phyloP scores from a whole-genome alignment of 2,888 invertebrate genomes.

The Lasioglossum morio region DNA sequence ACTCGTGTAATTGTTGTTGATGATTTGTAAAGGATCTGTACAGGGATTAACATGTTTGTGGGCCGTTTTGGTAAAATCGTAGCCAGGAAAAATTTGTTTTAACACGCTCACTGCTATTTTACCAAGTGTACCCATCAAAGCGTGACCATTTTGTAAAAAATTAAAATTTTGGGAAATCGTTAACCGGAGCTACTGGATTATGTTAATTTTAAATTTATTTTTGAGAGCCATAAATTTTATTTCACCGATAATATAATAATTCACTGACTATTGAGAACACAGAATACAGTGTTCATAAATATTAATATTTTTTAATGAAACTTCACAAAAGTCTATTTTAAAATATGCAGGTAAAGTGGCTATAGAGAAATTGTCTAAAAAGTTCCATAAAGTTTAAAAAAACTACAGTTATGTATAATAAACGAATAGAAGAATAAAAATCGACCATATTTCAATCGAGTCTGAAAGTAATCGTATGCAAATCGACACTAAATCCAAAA shows the following conservation, averaged over 20 bases:
- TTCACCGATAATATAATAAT: no score
- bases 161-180: not conserved
- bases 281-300: not conserved
- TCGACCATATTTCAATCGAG: not conserved
- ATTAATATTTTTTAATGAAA: not conserved
- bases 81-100: not conserved
- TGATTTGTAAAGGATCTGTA: not conserved
- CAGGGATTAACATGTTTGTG: not conserved
- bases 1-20: not conserved
- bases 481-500: not conserved
- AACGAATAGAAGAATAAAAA: not conserved
- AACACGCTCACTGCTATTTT: not conserved
- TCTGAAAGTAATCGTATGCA: not conserved
- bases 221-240: not conserved
- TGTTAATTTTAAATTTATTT: not conserved
- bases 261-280: no score
- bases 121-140: no score
- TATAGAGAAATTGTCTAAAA: not conserved
- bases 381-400: not conserved
- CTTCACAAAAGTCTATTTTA: not conserved
- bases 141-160: not conserved
- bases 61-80: not conserved
- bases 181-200: not conserved
- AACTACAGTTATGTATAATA: not conserved
- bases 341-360: not conserved